A percentile compares a stretch with the other conserved stretches of the same genome.
Conservation (phyloP, 2,797 vertebrate genomes). For the Esox masquinongy region DNA sequence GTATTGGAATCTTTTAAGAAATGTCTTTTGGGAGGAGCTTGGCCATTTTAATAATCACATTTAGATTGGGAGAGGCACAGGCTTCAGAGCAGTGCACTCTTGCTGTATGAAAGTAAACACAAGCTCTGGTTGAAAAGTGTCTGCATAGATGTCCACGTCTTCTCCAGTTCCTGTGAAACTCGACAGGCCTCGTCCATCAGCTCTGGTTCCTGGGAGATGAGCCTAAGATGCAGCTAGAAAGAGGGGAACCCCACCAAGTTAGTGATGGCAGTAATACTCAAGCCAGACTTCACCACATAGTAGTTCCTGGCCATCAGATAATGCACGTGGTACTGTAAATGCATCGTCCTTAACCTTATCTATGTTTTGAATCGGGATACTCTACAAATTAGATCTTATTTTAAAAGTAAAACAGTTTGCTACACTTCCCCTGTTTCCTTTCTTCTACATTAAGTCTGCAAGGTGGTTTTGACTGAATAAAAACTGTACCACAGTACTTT, state of each 20-base stretch:
- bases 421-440: background rate
- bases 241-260: background rate
- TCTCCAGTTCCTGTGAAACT: slow-evolving; percentile 77
- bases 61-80: background rate
- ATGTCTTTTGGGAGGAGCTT: background rate
- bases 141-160: slow-evolving; percentile 82
- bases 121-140: slow-evolving; percentile 87
- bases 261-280: background rate
- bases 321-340: background rate
- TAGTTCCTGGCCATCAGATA: too few species aligned
- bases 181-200: slow-evolving; percentile 77
- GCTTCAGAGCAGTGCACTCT: slow-evolving; percentile 87
- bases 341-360: background rate
- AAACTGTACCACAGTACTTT: background rate
- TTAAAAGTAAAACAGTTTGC: background rate
- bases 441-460: background rate
- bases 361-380: background rate
- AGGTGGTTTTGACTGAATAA: background rate
- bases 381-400: background rate
- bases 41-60: background rate
- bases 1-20: too few species aligned
- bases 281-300: background rate
- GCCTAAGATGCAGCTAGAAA: slow-evolving; percentile 83
- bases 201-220: slow-evolving; percentile 77
- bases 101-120: slow-evolving; percentile 89